phyloP scores from a whole-genome alignment of 2,888 invertebrate species.

The Xestobium rufovillosum region DNA sequence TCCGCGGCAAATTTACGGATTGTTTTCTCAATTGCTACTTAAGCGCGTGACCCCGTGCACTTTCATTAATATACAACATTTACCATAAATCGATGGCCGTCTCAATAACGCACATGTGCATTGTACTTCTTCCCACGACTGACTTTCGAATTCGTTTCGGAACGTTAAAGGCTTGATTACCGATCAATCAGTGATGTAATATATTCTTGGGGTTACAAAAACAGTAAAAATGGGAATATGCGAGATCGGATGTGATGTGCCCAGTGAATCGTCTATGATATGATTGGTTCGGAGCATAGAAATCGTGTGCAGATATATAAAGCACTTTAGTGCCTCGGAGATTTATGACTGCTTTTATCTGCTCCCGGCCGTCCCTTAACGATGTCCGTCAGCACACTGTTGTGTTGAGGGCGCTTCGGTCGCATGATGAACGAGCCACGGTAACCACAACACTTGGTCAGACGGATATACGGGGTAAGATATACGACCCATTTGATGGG shows the following conservation, averaged over 20 bases:
- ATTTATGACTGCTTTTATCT: conserved; percentile 41
- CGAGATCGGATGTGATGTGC: conserved; percentile 33
- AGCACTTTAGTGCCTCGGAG: conserved; percentile 36
- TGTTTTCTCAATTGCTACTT: no score
- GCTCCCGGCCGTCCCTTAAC: conserved; percentile 37
- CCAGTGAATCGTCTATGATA: conserved; percentile 33
- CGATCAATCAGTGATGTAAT: no score
- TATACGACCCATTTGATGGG: conserved; percentile 39
- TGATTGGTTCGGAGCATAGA: conserved; percentile 34
- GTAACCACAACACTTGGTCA: conserved; percentile 35
- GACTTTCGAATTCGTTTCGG: no score
- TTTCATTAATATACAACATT: no score
- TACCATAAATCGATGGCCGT: no score
- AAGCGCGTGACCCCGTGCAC: no score
- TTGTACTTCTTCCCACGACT: no score
- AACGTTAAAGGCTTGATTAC: no score
- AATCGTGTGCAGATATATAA: conserved; percentile 37
- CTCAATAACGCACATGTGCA: no score
- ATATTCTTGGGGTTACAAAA: no score
- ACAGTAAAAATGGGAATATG: no score
- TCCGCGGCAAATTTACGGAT: no score
- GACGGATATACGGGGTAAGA: conserved; percentile 31
- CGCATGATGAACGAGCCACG: conserved; percentile 35
- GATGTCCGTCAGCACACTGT: conserved; percentile 38
- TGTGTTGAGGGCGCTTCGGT: conserved; percentile 27